Percentiles rank a stretch among this genome's conserved stretches.
phyloP scores from a whole-genome alignment of 2,113 vertebrate species.

The Colistium nudipinnis region DNA sequence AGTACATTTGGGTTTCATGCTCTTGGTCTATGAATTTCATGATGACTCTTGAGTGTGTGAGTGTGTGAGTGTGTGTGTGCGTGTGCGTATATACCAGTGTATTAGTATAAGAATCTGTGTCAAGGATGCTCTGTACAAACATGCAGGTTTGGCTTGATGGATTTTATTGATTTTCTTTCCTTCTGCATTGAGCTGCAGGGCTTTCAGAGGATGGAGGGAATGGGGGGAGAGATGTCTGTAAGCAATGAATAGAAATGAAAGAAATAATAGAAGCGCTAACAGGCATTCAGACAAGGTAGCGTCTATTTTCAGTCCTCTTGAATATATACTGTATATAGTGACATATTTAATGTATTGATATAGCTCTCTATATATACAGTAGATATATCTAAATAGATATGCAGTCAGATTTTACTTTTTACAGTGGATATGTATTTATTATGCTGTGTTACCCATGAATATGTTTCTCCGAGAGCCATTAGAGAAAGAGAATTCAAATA shows the following conservation, averaged over 20 bases:
- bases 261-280: constrained; percentile 37
- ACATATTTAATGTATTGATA: constrained; percentile 14
- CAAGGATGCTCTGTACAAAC: constrained; percentile 51
- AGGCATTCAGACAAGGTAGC: constrained; percentile 16
- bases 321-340: constrained; percentile 19
- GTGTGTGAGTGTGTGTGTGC: constrained; percentile 29
- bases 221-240: constrained; percentile 23
- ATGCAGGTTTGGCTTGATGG: constrained; percentile 59
- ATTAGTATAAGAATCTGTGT: constrained; percentile 42
- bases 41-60: not conserved
- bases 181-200: constrained; percentile 49
- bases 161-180: constrained; percentile 73
- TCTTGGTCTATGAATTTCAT: constrained; percentile 12
- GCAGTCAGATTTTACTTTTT: too few relatives aligned
- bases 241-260: constrained; percentile 46
- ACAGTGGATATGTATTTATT: not conserved
- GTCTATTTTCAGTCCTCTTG: constrained; percentile 25
- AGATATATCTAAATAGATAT: too few relatives aligned
- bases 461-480: not conserved
- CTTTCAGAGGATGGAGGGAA: constrained; percentile 6
- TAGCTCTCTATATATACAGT: too few relatives aligned
- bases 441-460: not conserved
- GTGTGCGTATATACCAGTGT: constrained; percentile 1
- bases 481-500: not conserved
- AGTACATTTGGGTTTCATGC: constrained; percentile 5